phyloP scores from a whole-genome alignment of 1,140 invertebrate genomes.

The Drosophila kanapiae region DNA sequence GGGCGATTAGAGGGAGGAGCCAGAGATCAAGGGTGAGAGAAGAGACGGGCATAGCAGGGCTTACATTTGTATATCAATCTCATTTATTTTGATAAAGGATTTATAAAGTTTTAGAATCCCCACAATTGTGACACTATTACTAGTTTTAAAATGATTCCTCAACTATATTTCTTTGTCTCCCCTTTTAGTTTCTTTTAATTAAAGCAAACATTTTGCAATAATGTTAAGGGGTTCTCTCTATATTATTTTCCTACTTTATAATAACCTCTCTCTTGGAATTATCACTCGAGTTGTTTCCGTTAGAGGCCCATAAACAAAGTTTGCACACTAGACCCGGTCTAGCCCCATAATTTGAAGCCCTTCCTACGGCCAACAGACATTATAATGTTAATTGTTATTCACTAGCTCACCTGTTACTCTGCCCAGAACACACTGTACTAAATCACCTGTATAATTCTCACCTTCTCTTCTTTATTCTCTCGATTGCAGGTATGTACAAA shows the following conservation, averaged over 20 bases:
- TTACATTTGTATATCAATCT: no score
- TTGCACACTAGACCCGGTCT: conserved; percentile 7
- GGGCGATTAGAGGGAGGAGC: background rate
- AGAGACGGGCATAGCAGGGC: background rate
- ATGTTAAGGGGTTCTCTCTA: no score
- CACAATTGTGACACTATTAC: no score
- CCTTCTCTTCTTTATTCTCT: conserved; percentile 22
- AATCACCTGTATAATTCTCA: conserved; percentile 52
- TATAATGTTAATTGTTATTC: conserved; percentile 57
- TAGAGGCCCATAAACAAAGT: conserved; percentile 32
- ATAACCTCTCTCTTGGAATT: conserved; percentile 1
- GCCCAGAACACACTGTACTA: conserved; percentile 43
- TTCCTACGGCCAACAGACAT: conserved; percentile 22
- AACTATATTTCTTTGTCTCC: no score
- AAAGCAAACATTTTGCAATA: background rate
- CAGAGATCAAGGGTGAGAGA: background rate
- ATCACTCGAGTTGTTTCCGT: conserved; percentile 16
- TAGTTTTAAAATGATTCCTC: no score
- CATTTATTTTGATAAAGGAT: background rate
- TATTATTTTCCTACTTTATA: conserved; percentile 5
- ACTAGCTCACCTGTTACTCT: conserved; percentile 40
- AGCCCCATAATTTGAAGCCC: conserved; percentile 28
- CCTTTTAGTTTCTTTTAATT: background rate
- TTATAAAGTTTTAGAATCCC: no score
- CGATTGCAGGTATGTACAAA: conserved; percentile 40